phyloP scores from a whole-genome alignment of 2,113 vertebrate genomes.

The Ptychochromis oligacanthus region DNA sequence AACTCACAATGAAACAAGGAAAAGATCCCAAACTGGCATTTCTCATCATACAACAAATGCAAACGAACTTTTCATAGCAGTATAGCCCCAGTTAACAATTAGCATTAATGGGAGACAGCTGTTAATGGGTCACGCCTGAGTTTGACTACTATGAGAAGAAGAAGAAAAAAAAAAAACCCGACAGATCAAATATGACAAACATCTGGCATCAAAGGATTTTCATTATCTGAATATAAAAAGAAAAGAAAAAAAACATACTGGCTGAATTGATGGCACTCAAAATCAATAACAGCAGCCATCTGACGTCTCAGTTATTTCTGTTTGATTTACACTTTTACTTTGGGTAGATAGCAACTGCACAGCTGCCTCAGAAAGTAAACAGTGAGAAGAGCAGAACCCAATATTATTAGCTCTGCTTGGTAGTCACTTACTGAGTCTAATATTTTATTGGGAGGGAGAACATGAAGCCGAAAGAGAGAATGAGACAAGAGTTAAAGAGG shows the following conservation, averaged over 20 bases:
- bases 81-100: not conserved
- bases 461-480: conserved; percentile 2
- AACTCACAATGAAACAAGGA: not conserved
- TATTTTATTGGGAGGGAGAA: not conserved
- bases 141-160: not conserved
- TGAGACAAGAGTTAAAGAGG: conserved; percentile 17
- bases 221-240: not conserved
- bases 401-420: not conserved
- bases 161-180: not conserved
- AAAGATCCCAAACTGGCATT: not conserved
- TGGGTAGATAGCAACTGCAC: not conserved
- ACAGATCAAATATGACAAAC: not conserved
- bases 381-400: not conserved
- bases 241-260: not conserved
- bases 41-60: not conserved
- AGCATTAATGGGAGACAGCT: not conserved
- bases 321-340: not conserved
- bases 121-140: not conserved
- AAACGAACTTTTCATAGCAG: not conserved
- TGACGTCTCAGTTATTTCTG: not conserved
- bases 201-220: conserved; percentile 4
- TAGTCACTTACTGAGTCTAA: conserved; percentile 17
- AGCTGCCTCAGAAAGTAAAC: not conserved
- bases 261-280: not conserved
- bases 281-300: not conserved